Evolutionary conservation across 2,888 invertebrate species (phyloP).

Genomic region (Troglohyphantes excavatus): DNA sequence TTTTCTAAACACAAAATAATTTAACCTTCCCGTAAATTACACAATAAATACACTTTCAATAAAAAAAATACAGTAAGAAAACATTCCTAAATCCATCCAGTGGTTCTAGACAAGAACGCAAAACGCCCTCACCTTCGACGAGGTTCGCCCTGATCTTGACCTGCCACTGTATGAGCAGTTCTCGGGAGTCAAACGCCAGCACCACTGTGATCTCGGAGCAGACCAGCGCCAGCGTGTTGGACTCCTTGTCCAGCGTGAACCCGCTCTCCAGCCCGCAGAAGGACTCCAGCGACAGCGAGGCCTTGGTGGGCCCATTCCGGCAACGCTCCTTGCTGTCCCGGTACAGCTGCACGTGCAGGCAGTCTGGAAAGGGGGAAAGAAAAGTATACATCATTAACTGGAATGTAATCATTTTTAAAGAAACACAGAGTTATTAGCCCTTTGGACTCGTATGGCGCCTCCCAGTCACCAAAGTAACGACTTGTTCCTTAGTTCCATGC

Average conservation of each 20-base stretch:
- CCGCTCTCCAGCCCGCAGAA: slow-evolving; percentile 93
- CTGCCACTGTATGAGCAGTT: slow-evolving; percentile 94
- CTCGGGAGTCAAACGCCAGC: slow-evolving; percentile 92
- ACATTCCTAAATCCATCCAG: too few species aligned
- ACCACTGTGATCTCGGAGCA: slow-evolving; percentile 93
- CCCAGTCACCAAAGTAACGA: too few species aligned
- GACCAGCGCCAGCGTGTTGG: slow-evolving; percentile 93
- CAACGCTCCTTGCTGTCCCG: slow-evolving; percentile 93
- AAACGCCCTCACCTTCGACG: slow-evolving; percentile 87
- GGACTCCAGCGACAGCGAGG: slow-evolving; percentile 91
- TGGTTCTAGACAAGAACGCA: too few species aligned
- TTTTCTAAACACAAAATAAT: too few species aligned
- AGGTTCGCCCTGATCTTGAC: slow-evolving; percentile 92
- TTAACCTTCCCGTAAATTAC: too few species aligned
- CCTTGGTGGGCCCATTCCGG: slow-evolving; percentile 93
- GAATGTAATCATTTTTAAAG: too few species aligned
- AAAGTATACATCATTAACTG: too few species aligned
- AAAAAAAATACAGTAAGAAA: too few species aligned
- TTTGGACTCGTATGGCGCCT: too few species aligned
- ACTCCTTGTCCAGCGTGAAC: slow-evolving; percentile 94
- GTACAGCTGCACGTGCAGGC: slow-evolving; percentile 93
- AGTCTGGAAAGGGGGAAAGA: slow-evolving; percentile 86
- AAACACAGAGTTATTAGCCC: too few species aligned
- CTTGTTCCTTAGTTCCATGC: not conserved
- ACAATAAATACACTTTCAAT: too few species aligned